Conservation (phyloP, 2,797 vertebrate species). For the Acrossocheilus wenchowensis region DNA sequence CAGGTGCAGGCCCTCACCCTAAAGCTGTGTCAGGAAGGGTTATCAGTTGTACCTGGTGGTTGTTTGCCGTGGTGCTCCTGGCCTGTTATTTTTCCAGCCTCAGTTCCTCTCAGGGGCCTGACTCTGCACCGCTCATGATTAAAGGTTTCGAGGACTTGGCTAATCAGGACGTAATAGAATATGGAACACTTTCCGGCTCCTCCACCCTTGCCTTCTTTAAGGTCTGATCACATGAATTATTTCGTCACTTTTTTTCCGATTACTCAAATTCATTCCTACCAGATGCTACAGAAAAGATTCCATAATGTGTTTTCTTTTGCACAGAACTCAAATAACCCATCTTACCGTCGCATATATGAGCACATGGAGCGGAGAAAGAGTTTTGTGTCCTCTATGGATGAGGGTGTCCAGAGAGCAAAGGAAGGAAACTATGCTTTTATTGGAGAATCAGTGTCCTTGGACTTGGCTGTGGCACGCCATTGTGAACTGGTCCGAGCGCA, state of each 20-base stretch:
- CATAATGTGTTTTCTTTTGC: neutral
- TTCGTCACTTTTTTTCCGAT: slow-evolving; percentile 2
- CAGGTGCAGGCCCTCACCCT: slow-evolving; percentile 86
- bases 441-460: slow-evolving; percentile 88
- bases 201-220: slow-evolving; percentile 89
- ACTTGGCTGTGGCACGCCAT: slow-evolving; percentile 83
- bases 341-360: slow-evolving; percentile 86
- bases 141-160: slow-evolving; percentile 88
- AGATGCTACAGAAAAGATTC: neutral
- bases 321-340: slow-evolving; percentile 87
- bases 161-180: slow-evolving; percentile 84
- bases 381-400: slow-evolving; percentile 83
- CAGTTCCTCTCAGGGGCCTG: slow-evolving; percentile 75
- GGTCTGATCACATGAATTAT: slow-evolving; percentile 67
- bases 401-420: slow-evolving; percentile 81
- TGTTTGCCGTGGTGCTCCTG: slow-evolving; percentile 84
- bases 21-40: slow-evolving; percentile 84
- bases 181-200: slow-evolving; percentile 84
- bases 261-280: neutral
- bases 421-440: slow-evolving; percentile 88
- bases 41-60: slow-evolving; percentile 87
- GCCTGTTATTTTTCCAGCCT: slow-evolving; percentile 88
- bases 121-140: slow-evolving; percentile 76
- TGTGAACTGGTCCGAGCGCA: slow-evolving; percentile 85
- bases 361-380: slow-evolving; percentile 88